Evolutionary conservation across 2,888 invertebrate genomes (phyloP).

Genomic region (Conistra vaccinii): DNA sequence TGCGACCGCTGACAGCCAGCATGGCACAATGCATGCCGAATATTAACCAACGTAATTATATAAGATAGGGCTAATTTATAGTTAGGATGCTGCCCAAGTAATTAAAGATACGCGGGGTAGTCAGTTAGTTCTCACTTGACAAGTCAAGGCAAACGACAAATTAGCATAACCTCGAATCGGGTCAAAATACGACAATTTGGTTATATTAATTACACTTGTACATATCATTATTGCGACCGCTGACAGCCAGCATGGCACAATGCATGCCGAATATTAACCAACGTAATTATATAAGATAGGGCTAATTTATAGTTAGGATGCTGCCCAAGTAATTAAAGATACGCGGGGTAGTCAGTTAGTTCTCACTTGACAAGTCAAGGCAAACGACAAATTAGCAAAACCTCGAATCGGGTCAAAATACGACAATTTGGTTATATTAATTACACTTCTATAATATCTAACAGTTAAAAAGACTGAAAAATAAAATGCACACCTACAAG

Average conservation of each 20-base stretch:
- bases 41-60: slow-evolving; percentile 64
- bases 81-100: slow-evolving; percentile 45
- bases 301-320: slow-evolving; percentile 60
- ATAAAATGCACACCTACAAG: background rate
- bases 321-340: slow-evolving; percentile 36
- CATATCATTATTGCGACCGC: slow-evolving; percentile 57
- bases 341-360: slow-evolving; percentile 1
- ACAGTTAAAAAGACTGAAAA: background rate
- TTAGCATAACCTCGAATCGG: background rate
- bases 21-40: slow-evolving; percentile 52
- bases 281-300: slow-evolving; percentile 62
- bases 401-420: background rate
- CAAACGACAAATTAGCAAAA: background rate
- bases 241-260: slow-evolving; percentile 58
- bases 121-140: background rate
- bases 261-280: slow-evolving; percentile 62
- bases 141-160: background rate
- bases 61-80: slow-evolving; percentile 65
- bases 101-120: slow-evolving; percentile 11
- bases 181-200: background rate
- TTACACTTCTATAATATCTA: background rate
- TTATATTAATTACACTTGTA: slow-evolving; percentile 26
- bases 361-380: background rate
- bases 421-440: background rate
- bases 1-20: slow-evolving; percentile 56